Evolutionary conservation across 2,113 vertebrate genomes (phyloP).

Genomic region (Narcine bancroftii): DNA sequence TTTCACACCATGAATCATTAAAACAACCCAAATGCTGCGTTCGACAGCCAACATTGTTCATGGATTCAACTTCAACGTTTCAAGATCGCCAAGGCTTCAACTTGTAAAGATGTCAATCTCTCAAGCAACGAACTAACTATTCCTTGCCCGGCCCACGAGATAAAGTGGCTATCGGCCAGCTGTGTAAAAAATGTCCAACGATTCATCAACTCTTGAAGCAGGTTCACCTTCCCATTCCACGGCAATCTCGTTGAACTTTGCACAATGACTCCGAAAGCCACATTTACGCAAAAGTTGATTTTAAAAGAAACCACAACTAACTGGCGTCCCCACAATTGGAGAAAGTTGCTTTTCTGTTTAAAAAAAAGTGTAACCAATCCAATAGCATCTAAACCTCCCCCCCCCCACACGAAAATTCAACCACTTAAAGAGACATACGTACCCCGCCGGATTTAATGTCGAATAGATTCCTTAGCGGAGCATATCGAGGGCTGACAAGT

Average conservation of each 20-base stretch:
- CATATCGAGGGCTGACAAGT: neutral
- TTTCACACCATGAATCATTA: neutral
- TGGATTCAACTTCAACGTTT: neutral
- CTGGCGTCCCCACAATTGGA: neutral
- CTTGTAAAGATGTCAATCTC: neutral
- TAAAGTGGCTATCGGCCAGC: neutral
- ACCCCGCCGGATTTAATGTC: neutral
- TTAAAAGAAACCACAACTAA: neutral
- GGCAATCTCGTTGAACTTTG: neutral
- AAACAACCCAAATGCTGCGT: neutral
- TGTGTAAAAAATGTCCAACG: neutral
- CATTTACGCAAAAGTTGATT: neutral
- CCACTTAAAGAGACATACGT: neutral
- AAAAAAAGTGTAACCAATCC: neutral
- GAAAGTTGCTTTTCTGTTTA: neutral
- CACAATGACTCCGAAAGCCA: neutral
- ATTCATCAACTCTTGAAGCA: neutral
- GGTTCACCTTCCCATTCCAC: neutral
- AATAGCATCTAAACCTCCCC: neutral
- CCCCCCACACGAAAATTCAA: neutral
- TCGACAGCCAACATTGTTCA: neutral
- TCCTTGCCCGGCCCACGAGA: neutral
- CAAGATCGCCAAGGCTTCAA: neutral
- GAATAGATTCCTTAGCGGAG: neutral
- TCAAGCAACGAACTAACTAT: neutral